Evolutionary conservation across 2,888 invertebrate genomes (phyloP), one percentile per base, ranked within the genome.

Genomic region (Lacanobia oleracea): DNA sequence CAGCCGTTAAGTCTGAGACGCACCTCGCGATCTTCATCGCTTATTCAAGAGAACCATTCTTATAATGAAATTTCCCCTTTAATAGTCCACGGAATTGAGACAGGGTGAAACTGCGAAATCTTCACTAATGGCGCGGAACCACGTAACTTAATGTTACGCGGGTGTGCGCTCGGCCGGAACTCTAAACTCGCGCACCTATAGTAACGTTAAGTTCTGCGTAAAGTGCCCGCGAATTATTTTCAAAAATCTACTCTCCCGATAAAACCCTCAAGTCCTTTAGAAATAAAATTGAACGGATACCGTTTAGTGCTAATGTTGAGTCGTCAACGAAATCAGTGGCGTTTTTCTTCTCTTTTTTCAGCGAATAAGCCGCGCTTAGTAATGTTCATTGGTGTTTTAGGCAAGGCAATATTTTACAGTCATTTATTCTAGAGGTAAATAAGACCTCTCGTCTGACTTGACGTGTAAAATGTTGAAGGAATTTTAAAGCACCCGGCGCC

Each of bases 1-100:
- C 82, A 79, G 86, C 85, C 84, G 86, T 91, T 89, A 90, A 90
- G 86, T 85, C 86, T 83, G 82, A 85, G 85, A 85, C 87, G 86
- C 86, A 89, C 86, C 87, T 88, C 72, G 75, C 75, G 85, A 67
- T 87, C 83, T 87, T 91, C 90, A 91, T 91, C 90, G 91, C 90
- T 92, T 92, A 91, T 92, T 91, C 91, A 88, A 85, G 85, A 86
- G 87, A 88, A 88, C 91, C 91, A 93, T 93, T 93, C 93, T 92
- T 93, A 91, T 93, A 94, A 94, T 93, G 92, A 93, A 93, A 93
- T 93, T 93, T 91, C 90, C 89, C 88, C 90, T 91, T 90, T 93
- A 93, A 93, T 92, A 92, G 92, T 89, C 91, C 87, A 82, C 90
- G 85, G 91, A 90, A 93, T 92, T 90, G 91, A 91, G 93, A 92